Evolutionary conservation across 2,113 vertebrate genomes (phyloP).

Genomic region (Aptenodytes patagonicus): DNA sequence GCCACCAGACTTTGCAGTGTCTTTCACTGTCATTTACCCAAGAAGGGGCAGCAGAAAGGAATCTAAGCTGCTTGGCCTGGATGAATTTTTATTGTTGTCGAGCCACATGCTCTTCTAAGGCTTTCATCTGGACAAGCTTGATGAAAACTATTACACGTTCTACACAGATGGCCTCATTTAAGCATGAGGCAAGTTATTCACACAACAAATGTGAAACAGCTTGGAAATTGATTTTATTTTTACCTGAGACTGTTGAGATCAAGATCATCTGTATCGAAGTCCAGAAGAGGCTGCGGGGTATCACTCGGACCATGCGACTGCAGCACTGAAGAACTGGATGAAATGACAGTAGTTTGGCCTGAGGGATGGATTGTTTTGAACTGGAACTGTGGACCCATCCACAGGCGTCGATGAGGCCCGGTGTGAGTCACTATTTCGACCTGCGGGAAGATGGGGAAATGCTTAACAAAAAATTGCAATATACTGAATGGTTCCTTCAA

Average conservation of each 20-base stretch:
- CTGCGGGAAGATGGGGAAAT: slow-evolving; percentile 66
- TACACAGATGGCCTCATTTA: neutral
- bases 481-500: rapidly evolving
- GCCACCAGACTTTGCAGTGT: neutral
- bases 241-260: slow-evolving; percentile 97
- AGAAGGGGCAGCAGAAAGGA: neutral
- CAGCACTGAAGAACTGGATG: slow-evolving; percentile 95
- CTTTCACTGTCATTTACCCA: neutral
- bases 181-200: neutral
- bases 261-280: slow-evolving; percentile 95
- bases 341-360: slow-evolving; percentile 96
- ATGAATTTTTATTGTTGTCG: neutral
- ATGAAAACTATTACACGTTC: neutral
- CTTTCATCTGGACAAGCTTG: neutral
- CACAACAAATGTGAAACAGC: neutral
- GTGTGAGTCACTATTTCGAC: slow-evolving; percentile 99
- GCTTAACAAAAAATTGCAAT: neutral
- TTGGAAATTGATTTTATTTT: neutral
- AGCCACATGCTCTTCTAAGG: rapidly evolving
- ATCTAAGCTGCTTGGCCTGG: neutral
- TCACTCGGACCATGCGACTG: slow-evolving; percentile 93
- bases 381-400: slow-evolving; percentile 99
- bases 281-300: slow-evolving; percentile 91
- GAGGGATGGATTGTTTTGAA: slow-evolving; percentile 99
- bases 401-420: slow-evolving; percentile 91